Base-by-base conservation (phyloP, 2,113 vertebrate species). In the Dasyprocta punctata region DNA sequence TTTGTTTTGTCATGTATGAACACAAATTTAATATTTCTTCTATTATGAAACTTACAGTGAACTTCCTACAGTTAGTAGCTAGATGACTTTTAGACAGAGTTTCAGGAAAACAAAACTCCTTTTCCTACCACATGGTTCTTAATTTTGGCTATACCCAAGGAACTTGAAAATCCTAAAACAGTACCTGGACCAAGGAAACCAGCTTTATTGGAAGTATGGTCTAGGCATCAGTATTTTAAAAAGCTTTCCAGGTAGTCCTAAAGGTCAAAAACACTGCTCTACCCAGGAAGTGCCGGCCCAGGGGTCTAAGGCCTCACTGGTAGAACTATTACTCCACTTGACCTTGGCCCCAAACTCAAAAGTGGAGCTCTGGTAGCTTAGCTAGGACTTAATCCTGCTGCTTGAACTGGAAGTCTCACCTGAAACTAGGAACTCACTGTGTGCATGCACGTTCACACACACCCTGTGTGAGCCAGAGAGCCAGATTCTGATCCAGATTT, bases 401-500 rank as follows among this genome's bases (percentile, higher is more conserved):
- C 13, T 33, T 86, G 36, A 22, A 36, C 13, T 81, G 52, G 24
- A 86, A 30, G 49, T 83, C 41, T 92, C 33, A 69, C 60, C 16
- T 92, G n/a, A 30, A 95, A 30, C 22, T 26, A 44, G 85, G 80
- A 86, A 80, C 47, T 84, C 89, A n/a, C n/a, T n/a, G n/a, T n/a
- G n/a, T n/a, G n/a, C n/a, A n/a, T n/a, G n/a, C n/a, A n/a, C n/a
- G n/a, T n/a, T n/a, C n/a, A n/a, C n/a, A n/a, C 73, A 60, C 56
- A 61, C 8, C 28, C 26, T 13, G 47, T 36, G n/a, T 82, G n/a
- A 87, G 41, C 30, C 60, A 20, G 71, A 88, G 4, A 95, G 33
- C 16, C 56, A 89, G 58, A 44, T 83, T 95, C 52, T 75, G 8
- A 6, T 82, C 47, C 67, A 80, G 44, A 3, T 44, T 20, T 20